Base-by-base conservation (phyloP, 1,140 invertebrate genomes). In the Antheraea pernyi region DNA sequence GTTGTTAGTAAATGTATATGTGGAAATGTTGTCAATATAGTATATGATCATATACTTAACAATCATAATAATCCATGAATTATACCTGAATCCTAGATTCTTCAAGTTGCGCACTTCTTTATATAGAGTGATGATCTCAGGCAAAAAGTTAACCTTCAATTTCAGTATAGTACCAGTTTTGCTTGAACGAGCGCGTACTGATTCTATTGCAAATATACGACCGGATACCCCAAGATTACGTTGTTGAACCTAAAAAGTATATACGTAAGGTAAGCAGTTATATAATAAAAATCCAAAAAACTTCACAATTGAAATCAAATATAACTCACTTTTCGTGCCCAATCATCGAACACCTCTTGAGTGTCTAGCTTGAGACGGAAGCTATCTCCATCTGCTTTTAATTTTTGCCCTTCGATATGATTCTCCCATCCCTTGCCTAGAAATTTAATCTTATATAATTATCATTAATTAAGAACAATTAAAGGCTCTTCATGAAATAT, bases 51-150 rank as follows among this genome's bases (percentile, higher is more conserved):
- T 30, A 30, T 30, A 30, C 4, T 30, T 30, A 30, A n/a, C n/a
- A n/a, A 30, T 30, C 1, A 30, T 30, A 30, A 30, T 30, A 30
- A 30, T 30, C 22, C 4, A 30, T 30, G 22, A 30, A 30, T 30
- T 30, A 59, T 79, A 94, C 94, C 94, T 95, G 90, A 99, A 99
- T 68, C 98, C 98, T 48, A 99, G 94, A 86, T 97, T 98, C 84
- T 99, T 98, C 77, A 99, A 94, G 93, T 99, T 99, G 46, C 99
- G 95, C 13, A 99, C 98, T 95, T 99, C 99, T 93, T 99, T 99
- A 10, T 98, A 97, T 4, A 99, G 93, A 0, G 98, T 99, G 48
- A 99, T 99, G 68, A 99, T 99, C 92, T 99, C 99, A 0, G 98
- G 98, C 53, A 98, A 93, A 88, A 99, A 99, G 93, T 99, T 99